Conservation (phyloP, 2,888 invertebrate genomes). For the Hofmannophila pseudospretella region DNA sequence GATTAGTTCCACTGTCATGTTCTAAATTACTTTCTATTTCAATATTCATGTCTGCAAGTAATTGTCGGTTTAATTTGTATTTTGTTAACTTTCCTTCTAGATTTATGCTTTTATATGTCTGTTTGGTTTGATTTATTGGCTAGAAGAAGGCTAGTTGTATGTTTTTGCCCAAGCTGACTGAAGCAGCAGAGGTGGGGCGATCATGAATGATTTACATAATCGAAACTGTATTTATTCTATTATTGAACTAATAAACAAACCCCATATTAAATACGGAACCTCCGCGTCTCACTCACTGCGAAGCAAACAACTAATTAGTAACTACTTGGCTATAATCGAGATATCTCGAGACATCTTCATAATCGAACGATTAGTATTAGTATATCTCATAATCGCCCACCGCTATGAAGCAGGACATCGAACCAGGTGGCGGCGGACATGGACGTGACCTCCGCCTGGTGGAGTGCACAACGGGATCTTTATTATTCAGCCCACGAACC, state of each 20-base stretch:
- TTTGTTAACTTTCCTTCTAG: slow-evolving; percentile 21
- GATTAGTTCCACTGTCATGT: slow-evolving; percentile 20
- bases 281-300: too few relatives aligned
- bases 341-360: too few relatives aligned
- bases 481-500: slow-evolving; percentile 50
- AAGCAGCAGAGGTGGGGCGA: too few relatives aligned
- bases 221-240: too few relatives aligned
- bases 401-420: slow-evolving; percentile 48
- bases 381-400: too few relatives aligned
- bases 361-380: too few relatives aligned
- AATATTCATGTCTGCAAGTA: slow-evolving; percentile 51
- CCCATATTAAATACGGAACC: too few relatives aligned
- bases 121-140: slow-evolving; percentile 18
- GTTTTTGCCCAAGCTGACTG: slow-evolving; percentile 13
- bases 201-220: too few relatives aligned
- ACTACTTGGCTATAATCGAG: too few relatives aligned
- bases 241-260: too few relatives aligned
- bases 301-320: too few relatives aligned
- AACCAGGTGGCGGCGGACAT: slow-evolving; percentile 39
- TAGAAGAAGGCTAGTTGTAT: slow-evolving; percentile 12
- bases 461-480: slow-evolving; percentile 46
- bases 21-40: slow-evolving; percentile 39
- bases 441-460: slow-evolving; percentile 59
- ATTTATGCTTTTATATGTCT: slow-evolving; percentile 13
- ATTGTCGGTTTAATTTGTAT: slow-evolving; percentile 34